These are phyloP conservation scores for Andrena camellia DNA, from an alignment of 2,888 invertebrate genomes.

Conservation along the genomic window DNA sequence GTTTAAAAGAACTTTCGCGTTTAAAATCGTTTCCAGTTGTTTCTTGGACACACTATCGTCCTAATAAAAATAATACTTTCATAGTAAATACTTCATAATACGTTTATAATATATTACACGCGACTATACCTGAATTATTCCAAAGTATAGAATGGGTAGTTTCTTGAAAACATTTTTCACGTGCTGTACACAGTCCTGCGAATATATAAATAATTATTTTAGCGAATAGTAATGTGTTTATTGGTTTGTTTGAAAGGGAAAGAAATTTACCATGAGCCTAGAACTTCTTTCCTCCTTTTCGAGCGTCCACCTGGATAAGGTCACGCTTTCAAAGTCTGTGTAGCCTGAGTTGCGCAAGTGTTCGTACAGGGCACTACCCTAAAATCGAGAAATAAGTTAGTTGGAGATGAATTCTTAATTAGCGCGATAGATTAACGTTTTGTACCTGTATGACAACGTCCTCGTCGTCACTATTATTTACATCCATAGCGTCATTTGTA, in stretches of 20 bases:
- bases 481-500: constrained; percentile 30
- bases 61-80: constrained; percentile 52
- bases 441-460: constrained; percentile 79
- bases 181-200: constrained; percentile 41
- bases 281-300: constrained; percentile 6
- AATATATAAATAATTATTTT: constrained; percentile 27
- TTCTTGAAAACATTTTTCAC: constrained; percentile 45
- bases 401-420: constrained; percentile 18
- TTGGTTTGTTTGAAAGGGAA: background rate
- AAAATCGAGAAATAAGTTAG: constrained; percentile 16
- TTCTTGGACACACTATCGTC: constrained; percentile 62
- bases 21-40: constrained; percentile 75
- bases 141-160: constrained; percentile 38
- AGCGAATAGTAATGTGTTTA: background rate
- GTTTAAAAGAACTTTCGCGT: constrained; percentile 76
- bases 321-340: constrained; percentile 77
- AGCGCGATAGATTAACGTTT: background rate
- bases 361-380: constrained; percentile 80
- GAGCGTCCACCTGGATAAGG: constrained; percentile 34
- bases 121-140: constrained; percentile 59
- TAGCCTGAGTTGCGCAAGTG: constrained; percentile 77
- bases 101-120: background rate
- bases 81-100: background rate
- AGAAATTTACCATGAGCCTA: constrained; percentile 28
- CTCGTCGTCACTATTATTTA: constrained; percentile 58